Base-by-base conservation (phyloP, 2,113 vertebrate genomes). In the Sapajus apella region DNA sequence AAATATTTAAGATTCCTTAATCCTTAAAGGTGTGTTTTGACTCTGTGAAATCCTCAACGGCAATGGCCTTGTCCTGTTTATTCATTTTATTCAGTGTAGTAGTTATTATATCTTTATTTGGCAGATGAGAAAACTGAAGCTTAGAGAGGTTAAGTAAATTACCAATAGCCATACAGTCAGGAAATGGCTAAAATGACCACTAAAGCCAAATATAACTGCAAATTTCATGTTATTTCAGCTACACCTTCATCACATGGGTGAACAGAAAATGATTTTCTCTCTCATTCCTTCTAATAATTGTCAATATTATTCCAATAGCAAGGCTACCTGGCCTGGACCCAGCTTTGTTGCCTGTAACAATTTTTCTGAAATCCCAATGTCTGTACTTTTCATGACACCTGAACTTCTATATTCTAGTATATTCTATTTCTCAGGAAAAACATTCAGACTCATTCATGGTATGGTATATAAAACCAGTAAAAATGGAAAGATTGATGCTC, bases 21-120 rank as follows among this genome's bases (percentile, higher is more conserved):
- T 79, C 92, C 52, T 91, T 95, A 70, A 93, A 90, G 20, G 7
- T 75, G 13, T 88, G 43, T 43, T 87, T 95, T 61, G 61, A 21
- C 50, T 87, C 11, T 47, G 21, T 84, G 37, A 84, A 32, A 2
- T 43, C 25, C 18, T 70, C 73, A 23, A 90, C 35, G 47, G 14
- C 5, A 30, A 8, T 75, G 5, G 6, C 14, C 35, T 84, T 96
- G 13, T 76, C n/a, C 37, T 80, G 0, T 89, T 70, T 81, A 30
- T 76, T 96, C 25, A 11, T 93, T 95, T 83, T 72, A 52, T 93
- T 50, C 3, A 81, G 21, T 45, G 7, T 32, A 30, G 12, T 47
- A 64, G 7, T 6, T 88, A 11, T 8, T 85, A 75, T 58, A 43
- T 40, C n/a, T 6, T 21, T 32, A 40, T 21, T n/a, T 76, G 43